phyloP scores from a whole-genome alignment of 1,140 invertebrate genomes.

The Batillaria attramentaria region DNA sequence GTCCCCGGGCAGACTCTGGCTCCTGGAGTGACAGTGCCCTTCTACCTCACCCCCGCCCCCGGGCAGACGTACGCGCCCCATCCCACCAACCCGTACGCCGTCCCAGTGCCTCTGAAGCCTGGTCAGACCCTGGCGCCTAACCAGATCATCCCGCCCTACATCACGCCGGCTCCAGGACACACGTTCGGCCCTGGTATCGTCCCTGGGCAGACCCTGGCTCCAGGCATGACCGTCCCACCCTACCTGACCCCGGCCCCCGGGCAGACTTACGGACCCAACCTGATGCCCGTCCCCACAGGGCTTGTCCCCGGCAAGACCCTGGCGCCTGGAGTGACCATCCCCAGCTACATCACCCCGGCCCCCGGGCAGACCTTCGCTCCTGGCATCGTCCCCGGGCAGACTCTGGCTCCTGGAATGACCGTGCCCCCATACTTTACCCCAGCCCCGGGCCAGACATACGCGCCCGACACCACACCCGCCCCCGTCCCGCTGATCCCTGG shows the following conservation, averaged over 20 bases:
- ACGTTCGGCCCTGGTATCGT: slow-evolving; percentile 48
- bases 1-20: slow-evolving; percentile 44
- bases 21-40: slow-evolving; percentile 38
- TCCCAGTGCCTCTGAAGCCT: slow-evolving; percentile 32
- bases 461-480: not conserved
- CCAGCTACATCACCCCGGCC: slow-evolving; percentile 33
- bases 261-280: slow-evolving; percentile 45
- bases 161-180: slow-evolving; percentile 54
- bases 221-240: slow-evolving; percentile 38
- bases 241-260: slow-evolving; percentile 47
- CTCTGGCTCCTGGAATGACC: slow-evolving; percentile 37
- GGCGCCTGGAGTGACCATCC: slow-evolving; percentile 43
- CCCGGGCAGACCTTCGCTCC: slow-evolving; percentile 36
- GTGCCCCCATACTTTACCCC: slow-evolving; percentile 42
- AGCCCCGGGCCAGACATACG: slow-evolving; percentile 46
- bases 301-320: slow-evolving; percentile 41
- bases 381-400: slow-evolving; percentile 35
- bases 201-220: slow-evolving; percentile 45
- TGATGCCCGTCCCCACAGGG: slow-evolving; percentile 41
- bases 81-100: slow-evolving; percentile 36
- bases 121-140: slow-evolving; percentile 38
- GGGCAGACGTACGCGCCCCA: slow-evolving; percentile 25
- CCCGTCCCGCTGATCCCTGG: slow-evolving; percentile 20
- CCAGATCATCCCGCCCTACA: slow-evolving; percentile 41
- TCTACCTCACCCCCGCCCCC: slow-evolving; percentile 38